Evolutionary conservation across 2,113 vertebrate species (phyloP).

Genomic region (Triplophysa dalaica): DNA sequence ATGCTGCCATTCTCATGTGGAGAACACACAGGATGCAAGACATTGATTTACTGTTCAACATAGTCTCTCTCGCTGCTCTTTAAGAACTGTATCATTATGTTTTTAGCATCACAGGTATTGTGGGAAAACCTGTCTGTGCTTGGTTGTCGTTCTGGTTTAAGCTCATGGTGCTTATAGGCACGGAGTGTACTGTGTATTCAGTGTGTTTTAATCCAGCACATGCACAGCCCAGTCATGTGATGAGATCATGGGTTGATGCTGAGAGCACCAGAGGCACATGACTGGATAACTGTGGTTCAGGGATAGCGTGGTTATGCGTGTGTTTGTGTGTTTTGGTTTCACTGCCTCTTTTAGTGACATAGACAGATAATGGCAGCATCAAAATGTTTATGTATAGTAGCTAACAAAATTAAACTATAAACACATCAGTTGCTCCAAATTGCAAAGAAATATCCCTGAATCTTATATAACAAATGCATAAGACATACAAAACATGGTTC

Average conservation of each 20-base stretch:
- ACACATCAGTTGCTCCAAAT: no score
- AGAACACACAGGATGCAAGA: no score
- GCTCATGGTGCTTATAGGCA: conserved; percentile 40
- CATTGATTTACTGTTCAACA: no score
- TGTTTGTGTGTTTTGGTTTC: conserved; percentile 5
- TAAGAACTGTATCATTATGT: no score
- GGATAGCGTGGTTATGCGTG: conserved; percentile 11
- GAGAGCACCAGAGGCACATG: conserved; percentile 67
- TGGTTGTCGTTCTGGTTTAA: background rate
- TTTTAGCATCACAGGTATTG: background rate
- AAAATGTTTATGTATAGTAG: no score
- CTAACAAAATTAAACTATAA: no score
- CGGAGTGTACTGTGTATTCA: conserved; percentile 54
- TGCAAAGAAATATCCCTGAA: no score
- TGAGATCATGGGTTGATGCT: conserved; percentile 72
- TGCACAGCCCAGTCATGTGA: conserved; percentile 69
- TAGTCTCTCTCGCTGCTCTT: no score
- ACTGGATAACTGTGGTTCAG: conserved; percentile 48
- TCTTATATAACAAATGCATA: no score
- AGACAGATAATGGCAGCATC: background rate
- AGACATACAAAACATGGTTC: no score
- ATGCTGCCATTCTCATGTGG: no score
- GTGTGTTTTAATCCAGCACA: conserved; percentile 65
- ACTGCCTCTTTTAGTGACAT: no score
- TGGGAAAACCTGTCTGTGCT: background rate